phyloP scores from a whole-genome alignment of 53 echinoderm and acorn worm genomes.

The Echinarachnius parma region DNA sequence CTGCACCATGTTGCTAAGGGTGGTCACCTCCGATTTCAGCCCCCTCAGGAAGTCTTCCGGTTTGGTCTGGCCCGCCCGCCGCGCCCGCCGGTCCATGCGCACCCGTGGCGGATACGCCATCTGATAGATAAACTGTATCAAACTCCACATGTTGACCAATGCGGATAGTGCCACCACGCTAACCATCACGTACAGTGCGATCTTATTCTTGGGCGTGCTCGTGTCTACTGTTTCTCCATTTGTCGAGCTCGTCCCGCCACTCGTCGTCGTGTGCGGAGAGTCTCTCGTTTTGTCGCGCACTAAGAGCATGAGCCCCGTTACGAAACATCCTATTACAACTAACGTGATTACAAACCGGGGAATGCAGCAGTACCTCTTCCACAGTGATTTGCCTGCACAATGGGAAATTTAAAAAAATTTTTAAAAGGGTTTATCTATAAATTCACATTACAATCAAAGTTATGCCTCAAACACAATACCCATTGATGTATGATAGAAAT shows the following conservation, averaged over 20 bases:
- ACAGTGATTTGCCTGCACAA: constrained; percentile 67
- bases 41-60: constrained; percentile 77
- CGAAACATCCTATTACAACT: constrained; percentile 62
- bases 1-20: constrained; percentile 74
- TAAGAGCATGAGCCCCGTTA: constrained; percentile 66
- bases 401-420: too few species aligned
- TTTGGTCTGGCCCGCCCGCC: constrained; percentile 55
- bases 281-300: constrained; percentile 29
- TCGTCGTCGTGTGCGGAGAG: too few species aligned
- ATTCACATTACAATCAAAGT: too few species aligned
- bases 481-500: too few species aligned
- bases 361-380: constrained; percentile 85
- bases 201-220: background rate
- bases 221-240: too few species aligned
- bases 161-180: constrained; percentile 60
- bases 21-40: constrained; percentile 82
- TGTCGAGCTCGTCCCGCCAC: too few species aligned
- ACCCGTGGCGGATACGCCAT: constrained; percentile 73
- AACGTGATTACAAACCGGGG: constrained; percentile 81
- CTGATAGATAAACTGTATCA: constrained; percentile 66
- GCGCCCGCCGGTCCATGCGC: constrained; percentile 63
- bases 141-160: constrained; percentile 62
- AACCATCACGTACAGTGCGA: constrained; percentile 39
- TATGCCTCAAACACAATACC: too few species aligned
- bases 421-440: too few species aligned